A percentile compares a stretch with the other conserved stretches of the same genome.
Evolutionary conservation across 2,113 vertebrate genomes (phyloP).

Genomic region (Cariama cristata): DNA sequence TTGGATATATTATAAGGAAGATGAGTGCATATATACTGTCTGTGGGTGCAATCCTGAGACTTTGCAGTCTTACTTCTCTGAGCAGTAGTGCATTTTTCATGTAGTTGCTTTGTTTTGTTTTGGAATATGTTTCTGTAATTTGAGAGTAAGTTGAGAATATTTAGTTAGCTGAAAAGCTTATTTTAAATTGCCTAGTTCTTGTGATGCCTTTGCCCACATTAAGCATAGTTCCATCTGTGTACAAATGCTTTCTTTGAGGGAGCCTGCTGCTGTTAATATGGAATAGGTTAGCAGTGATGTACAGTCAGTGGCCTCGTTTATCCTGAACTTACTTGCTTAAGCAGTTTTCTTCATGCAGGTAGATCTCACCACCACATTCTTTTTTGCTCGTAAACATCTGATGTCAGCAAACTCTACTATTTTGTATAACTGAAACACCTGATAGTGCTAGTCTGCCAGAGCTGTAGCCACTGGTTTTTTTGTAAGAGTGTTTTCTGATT

Average conservation of each 20-base stretch:
- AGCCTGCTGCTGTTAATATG: neutral
- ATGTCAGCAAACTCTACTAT: neutral
- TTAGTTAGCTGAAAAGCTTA: conserved; percentile 8
- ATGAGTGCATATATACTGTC: neutral
- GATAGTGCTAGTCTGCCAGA: neutral
- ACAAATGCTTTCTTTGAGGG: neutral
- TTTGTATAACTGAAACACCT: neutral
- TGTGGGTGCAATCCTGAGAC: neutral
- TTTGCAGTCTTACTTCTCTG: neutral
- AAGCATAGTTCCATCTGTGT: neutral
- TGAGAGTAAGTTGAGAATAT: neutral
- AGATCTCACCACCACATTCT: neutral
- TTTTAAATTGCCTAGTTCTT: neutral
- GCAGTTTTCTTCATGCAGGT: neutral
- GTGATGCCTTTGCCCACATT: neutral
- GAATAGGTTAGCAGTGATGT: neutral
- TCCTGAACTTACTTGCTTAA: neutral
- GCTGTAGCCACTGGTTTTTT: neutral
- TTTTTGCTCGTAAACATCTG: neutral
- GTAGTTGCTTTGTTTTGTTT: neutral
- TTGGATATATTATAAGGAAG: neutral
- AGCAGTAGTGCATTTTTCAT: conserved; percentile 14
- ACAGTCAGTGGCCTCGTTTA: neutral
- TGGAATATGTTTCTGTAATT: neutral
- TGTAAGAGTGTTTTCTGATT: neutral